A percentile compares a stretch with the other conserved stretches of the same genome.
phyloP scores from a whole-genome alignment of 53 echinoderm and acorn worm genomes.

The Antedon mediterranea region DNA sequence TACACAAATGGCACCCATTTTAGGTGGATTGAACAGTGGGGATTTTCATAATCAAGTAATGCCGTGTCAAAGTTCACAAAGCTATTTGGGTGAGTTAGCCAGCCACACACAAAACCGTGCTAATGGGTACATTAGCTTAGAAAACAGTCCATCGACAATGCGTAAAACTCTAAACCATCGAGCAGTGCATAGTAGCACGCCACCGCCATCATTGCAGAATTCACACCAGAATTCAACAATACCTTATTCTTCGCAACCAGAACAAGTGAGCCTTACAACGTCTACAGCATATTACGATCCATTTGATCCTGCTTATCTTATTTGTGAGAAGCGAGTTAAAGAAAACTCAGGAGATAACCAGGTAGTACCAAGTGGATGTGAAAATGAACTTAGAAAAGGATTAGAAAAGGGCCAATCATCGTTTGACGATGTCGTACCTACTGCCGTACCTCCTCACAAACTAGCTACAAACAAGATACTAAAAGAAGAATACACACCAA shows the following conservation, averaged over 20 bases:
- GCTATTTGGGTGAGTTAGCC: background rate
- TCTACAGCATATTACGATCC: background rate
- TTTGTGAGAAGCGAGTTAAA: background rate
- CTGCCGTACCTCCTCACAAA: background rate
- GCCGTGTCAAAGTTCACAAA: background rate
- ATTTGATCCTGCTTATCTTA: background rate
- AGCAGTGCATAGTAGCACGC: background rate
- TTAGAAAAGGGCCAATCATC: background rate
- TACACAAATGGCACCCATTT: background rate
- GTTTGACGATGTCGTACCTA: background rate
- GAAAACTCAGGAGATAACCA: background rate
- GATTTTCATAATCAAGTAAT: background rate
- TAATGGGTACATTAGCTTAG: background rate
- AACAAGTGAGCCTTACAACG: background rate
- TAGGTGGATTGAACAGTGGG: background rate
- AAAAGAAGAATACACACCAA: background rate
- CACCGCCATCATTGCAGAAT: background rate
- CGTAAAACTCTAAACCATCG: background rate
- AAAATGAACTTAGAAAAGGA: background rate
- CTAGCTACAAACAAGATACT: background rate
- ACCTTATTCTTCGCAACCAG: background rate
- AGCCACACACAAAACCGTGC: background rate
- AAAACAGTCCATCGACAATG: background rate
- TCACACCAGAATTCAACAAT: background rate
- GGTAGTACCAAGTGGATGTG: background rate